A percentile compares a stretch with the other conserved stretches of the same genome.
These are phyloP conservation scores for Lophius piscatorius DNA, from an alignment of 2,113 vertebrate species.

Conservation along the genomic window DNA sequence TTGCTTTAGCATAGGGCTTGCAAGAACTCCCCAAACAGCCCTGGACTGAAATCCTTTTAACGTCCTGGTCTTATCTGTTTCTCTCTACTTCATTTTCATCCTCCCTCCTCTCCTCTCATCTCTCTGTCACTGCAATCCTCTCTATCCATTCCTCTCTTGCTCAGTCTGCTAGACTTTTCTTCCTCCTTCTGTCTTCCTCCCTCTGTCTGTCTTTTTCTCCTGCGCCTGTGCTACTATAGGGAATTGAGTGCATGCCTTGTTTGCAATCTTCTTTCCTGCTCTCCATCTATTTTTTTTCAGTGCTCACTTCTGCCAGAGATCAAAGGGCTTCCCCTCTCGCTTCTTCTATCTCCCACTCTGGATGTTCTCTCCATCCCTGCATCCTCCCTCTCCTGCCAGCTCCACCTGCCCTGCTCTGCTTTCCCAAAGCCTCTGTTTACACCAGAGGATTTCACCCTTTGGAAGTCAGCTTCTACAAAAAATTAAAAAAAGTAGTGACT, in stretches of 20 bases:
- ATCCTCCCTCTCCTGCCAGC: conserved; percentile 45
- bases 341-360: conserved; percentile 58
- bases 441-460: conserved; percentile 66
- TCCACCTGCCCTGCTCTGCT: conserved; percentile 54
- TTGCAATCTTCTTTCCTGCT: conserved; percentile 72
- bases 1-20: conserved; percentile 76
- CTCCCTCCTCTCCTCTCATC: conserved; percentile 18
- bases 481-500: conserved; percentile 66
- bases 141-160: conserved; percentile 36
- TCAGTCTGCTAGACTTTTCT: conserved; percentile 51
- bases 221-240: conserved; percentile 49
- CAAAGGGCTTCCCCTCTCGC: conserved; percentile 78
- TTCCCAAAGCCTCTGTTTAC: conserved; percentile 57
- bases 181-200: conserved; percentile 31
- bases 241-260: conserved; percentile 73
- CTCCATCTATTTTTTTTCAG: conserved; percentile 64
- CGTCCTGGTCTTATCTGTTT: conserved; percentile 73
- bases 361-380: conserved; percentile 46
- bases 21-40: conserved; percentile 75
- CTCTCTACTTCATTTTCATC: conserved; percentile 56
- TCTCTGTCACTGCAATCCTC: conserved; percentile 27
- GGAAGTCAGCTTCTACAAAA: conserved; percentile 77
- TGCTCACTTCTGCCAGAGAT: conserved; percentile 74
- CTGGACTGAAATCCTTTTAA: conserved; percentile 72
- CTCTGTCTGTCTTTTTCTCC: conserved; percentile 30